A percentile compares a stretch with the other conserved stretches of the same genome.
Evolutionary conservation across 2,888 invertebrate species (phyloP).

Genomic region (Limnephilus marmoratus): DNA sequence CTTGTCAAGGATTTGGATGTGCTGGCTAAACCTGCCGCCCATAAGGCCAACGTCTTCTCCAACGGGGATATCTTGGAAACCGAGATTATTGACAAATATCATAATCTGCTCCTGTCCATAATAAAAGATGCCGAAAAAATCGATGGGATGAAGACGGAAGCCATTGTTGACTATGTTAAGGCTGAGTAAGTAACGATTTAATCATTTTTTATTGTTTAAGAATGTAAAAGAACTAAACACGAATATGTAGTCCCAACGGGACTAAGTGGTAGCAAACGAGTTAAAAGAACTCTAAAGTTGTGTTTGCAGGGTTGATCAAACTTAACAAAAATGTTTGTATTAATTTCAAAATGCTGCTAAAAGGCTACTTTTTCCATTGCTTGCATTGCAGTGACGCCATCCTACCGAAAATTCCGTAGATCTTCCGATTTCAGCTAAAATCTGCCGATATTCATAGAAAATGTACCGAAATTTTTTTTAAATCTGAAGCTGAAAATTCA

Average conservation of each 20-base stretch:
- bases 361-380: neutral
- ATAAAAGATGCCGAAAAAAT: slow-evolving; percentile 45
- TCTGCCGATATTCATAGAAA: no score
- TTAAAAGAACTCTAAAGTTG: neutral
- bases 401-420: no score
- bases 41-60: slow-evolving; percentile 49
- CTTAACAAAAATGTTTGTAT: neutral
- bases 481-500: no score
- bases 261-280: no score
- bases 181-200: slow-evolving; percentile 68
- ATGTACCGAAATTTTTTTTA: no score
- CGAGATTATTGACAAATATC: slow-evolving; percentile 49
- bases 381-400: no score
- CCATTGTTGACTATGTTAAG: slow-evolving; percentile 70
- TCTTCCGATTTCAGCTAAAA: no score
- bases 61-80: slow-evolving; percentile 40
- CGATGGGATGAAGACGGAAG: slow-evolving; percentile 65
- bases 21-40: slow-evolving; percentile 70
- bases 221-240: no score
- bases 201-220: neutral
- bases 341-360: neutral
- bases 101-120: slow-evolving; percentile 48
- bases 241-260: no score
- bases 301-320: neutral
- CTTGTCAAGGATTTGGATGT: slow-evolving; percentile 75